Conservation (phyloP, 2,113 vertebrate species). For the Sphyrna mokarran region DNA sequence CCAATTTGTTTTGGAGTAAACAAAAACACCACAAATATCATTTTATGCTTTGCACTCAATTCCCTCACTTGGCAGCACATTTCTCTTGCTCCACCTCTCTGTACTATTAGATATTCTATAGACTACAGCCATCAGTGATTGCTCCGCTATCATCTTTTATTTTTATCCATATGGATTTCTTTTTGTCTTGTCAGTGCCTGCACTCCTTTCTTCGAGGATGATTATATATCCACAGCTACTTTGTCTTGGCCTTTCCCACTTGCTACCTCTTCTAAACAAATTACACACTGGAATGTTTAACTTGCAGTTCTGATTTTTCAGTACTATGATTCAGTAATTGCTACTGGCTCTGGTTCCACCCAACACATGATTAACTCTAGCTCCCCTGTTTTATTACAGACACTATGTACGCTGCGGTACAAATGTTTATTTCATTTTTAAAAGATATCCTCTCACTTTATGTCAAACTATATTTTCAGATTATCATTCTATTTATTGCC, state of each 20-base stretch:
- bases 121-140: not conserved
- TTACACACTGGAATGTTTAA: not conserved
- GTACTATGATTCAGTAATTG: not conserved
- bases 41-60: not conserved
- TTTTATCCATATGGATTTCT: not conserved
- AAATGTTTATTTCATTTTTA: not conserved
- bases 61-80: not conserved
- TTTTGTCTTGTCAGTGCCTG: not conserved
- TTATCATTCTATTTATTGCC: not conserved
- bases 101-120: not conserved
- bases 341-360: not conserved
- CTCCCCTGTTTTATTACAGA: not conserved
- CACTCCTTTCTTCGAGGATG: not conserved
- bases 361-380: not conserved
- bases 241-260: not conserved
- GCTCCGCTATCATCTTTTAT: not conserved
- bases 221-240: not conserved
- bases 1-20: not conserved
- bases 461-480: not conserved
- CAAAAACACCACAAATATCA: not conserved
- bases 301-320: not conserved
- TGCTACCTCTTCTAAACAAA: not conserved
- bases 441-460: not conserved
- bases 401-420: not conserved
- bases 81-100: not conserved